Evolutionary conservation across 2,888 invertebrate genomes (phyloP).

Genomic region (Pristionchus exspectatus): DNA sequence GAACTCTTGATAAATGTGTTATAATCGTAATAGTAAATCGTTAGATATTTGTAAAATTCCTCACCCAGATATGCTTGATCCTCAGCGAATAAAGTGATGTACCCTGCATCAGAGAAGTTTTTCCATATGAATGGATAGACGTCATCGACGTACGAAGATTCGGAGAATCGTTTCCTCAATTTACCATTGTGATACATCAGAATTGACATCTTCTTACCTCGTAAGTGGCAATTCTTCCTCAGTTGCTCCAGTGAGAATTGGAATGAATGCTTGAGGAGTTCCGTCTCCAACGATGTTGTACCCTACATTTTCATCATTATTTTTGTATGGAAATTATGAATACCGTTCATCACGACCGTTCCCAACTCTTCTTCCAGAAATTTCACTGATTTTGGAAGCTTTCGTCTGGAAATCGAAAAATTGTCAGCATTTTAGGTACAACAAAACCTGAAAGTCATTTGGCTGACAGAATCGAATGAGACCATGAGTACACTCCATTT

Average conservation of each 20-base stretch:
- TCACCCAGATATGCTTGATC: constrained; percentile 73
- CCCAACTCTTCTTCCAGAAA: constrained; percentile 81
- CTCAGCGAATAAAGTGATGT: constrained; percentile 80
- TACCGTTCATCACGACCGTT: constrained; percentile 64
- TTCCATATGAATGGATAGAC: constrained; percentile 79
- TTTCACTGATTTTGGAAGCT: constrained; percentile 87
- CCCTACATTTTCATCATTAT: constrained; percentile 59
- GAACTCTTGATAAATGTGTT: too few species aligned
- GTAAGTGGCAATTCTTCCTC: constrained; percentile 79
- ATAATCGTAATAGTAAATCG: not conserved
- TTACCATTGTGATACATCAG: not conserved
- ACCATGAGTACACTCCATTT: constrained; percentile 79
- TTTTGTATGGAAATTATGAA: too few species aligned
- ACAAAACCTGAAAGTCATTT: constrained; percentile 84
- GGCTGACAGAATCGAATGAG: constrained; percentile 91
- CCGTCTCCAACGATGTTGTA: constrained; percentile 79
- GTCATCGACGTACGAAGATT: constrained; percentile 76
- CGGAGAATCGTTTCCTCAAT: constrained; percentile 69
- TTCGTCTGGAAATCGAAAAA: constrained; percentile 82
- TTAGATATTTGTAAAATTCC: not conserved
- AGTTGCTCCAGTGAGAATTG: constrained; percentile 79
- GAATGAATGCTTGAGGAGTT: constrained; percentile 78
- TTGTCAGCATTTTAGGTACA: not conserved
- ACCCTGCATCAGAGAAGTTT: constrained; percentile 77
- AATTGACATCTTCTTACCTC: not conserved